These are phyloP conservation scores for human (Homo sapiens) DNA, from an alignment of 2,113 vertebrate species.

Conservation along the genomic window DNA sequence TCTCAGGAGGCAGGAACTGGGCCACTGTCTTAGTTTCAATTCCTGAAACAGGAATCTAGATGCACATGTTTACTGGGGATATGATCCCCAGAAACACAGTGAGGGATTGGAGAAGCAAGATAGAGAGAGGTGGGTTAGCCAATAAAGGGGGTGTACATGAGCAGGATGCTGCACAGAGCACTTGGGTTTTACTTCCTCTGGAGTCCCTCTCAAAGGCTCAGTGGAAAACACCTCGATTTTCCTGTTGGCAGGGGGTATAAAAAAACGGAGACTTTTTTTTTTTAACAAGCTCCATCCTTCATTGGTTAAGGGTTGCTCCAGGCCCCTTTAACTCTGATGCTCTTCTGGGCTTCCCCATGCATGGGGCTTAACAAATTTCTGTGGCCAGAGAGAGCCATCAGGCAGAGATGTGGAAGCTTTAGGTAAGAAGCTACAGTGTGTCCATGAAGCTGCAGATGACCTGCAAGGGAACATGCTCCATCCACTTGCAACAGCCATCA, in stretches of 20 bases:
- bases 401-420: background rate
- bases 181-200: background rate
- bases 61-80: background rate
- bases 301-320: background rate
- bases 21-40: background rate
- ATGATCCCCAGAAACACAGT: background rate
- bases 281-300: background rate
- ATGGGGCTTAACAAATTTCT: background rate
- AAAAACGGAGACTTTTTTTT: background rate
- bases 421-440: background rate
- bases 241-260: background rate
- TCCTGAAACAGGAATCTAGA: background rate
- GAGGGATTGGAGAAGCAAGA: background rate
- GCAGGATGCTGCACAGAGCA: background rate
- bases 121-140: background rate
- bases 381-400: background rate
- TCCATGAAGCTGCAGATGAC: background rate
- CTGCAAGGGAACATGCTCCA: background rate
- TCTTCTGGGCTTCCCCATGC: background rate
- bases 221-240: background rate
- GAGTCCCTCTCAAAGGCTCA: background rate
- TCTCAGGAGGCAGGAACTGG: background rate
- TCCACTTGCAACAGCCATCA: too few species aligned
- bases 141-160: background rate
- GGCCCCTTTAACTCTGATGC: background rate